Percentiles rank a stretch among this genome's conserved stretches.
Conservation (phyloP, 1,140 invertebrate species). For the Aricia agestis region DNA sequence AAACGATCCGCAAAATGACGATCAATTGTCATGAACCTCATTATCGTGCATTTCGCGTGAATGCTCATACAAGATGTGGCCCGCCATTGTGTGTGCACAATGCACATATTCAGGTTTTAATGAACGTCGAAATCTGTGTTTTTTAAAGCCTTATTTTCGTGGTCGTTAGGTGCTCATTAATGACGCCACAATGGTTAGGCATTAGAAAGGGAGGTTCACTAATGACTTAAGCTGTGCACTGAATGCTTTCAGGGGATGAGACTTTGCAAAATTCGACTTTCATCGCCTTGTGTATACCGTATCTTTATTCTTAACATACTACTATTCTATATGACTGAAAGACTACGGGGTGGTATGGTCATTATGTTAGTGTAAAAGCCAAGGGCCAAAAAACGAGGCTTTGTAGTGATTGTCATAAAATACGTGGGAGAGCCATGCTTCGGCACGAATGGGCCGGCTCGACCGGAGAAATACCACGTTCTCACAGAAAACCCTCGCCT, state of each 20-base stretch:
- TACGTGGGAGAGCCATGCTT: too few species aligned
- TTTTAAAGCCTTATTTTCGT: slow-evolving; percentile 44
- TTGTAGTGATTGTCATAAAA: too few species aligned
- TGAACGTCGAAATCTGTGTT: slow-evolving; percentile 42
- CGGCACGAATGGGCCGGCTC: too few species aligned
- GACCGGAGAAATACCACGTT: too few species aligned
- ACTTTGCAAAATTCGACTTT: too few species aligned
- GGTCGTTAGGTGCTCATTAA: slow-evolving; percentile 70
- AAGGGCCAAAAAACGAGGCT: too few species aligned
- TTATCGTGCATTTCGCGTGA: background rate
- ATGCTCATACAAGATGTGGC: background rate
- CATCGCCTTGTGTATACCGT: background rate
- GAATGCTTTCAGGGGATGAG: slow-evolving; percentile 4
- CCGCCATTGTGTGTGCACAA: slow-evolving; percentile 16
- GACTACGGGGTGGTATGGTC: too few species aligned
- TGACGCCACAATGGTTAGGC: slow-evolving; percentile 66
- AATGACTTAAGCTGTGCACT: slow-evolving; percentile 49
- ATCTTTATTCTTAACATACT: too few species aligned
- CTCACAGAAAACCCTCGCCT: too few species aligned
- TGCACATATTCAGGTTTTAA: slow-evolving; percentile 31
- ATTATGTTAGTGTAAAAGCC: too few species aligned
- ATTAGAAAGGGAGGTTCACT: slow-evolving; percentile 68
- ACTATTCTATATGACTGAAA: too few species aligned
- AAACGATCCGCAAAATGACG: background rate
- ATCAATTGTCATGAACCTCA: background rate